phyloP scores from a whole-genome alignment of 2,797 vertebrate species.

The Orestias chungarensis region DNA sequence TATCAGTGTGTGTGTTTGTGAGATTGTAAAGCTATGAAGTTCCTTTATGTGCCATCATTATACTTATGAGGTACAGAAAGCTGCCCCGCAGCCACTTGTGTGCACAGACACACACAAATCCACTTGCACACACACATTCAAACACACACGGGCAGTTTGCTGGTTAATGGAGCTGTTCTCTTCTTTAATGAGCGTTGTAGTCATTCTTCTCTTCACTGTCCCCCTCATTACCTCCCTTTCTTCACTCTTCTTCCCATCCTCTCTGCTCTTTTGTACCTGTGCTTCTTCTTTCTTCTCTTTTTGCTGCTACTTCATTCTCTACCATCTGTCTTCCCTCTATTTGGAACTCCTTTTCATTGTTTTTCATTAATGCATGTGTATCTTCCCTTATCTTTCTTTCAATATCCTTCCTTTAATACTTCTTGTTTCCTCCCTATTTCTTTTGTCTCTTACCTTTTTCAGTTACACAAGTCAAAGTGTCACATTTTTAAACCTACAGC shows the following conservation, averaged over 20 bases:
- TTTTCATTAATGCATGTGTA: neutral
- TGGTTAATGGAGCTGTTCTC: slow-evolving; percentile 77
- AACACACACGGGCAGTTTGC: slow-evolving; percentile 64
- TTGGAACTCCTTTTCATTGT: slow-evolving; percentile 1
- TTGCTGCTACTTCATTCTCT: slow-evolving; percentile 9
- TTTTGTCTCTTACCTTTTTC: slow-evolving; percentile 5
- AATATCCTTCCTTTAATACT: neutral
- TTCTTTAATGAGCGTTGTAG: slow-evolving; percentile 75
- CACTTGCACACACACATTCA: slow-evolving; percentile 4
- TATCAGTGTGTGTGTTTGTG: slow-evolving; percentile 8
- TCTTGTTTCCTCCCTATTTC: neutral
- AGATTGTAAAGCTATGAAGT: slow-evolving; percentile 30
- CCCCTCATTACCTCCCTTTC: slow-evolving; percentile 66
- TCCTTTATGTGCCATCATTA: slow-evolving; percentile 67
- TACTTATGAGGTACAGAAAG: slow-evolving; percentile 70
- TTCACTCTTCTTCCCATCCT: slow-evolving; percentile 26
- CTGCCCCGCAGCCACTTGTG: slow-evolving; percentile 55
- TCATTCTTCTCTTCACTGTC: slow-evolving; percentile 64
- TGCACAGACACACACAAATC: slow-evolving; percentile 38
- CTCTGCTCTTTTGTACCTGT: slow-evolving; percentile 43
- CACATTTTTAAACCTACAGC: neutral
- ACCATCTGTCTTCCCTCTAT: neutral
- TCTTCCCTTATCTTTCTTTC: neutral
- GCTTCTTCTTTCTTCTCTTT: slow-evolving; percentile 11
- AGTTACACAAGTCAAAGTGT: slow-evolving; percentile 1